Percentiles rank a stretch among this genome's conserved stretches.
Evolutionary conservation across 1,140 invertebrate species (phyloP).

Genomic region (Phthorimaea operculella): DNA sequence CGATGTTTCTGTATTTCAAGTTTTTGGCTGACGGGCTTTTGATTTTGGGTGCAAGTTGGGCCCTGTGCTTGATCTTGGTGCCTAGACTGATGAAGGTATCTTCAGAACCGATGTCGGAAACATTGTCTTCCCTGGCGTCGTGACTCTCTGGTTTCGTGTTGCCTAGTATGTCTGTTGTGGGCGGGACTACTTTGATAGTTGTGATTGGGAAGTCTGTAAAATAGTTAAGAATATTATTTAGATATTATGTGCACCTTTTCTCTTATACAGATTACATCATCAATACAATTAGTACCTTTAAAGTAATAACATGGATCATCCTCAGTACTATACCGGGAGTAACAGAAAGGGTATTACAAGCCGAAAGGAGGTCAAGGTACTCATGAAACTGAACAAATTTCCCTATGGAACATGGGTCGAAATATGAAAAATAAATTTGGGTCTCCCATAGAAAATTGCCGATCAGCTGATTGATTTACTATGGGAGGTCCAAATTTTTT

Average conservation of each 20-base stretch:
- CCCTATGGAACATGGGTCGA: no score
- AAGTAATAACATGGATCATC: no score
- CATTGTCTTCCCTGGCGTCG: conserved; percentile 32
- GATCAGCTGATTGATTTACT: no score
- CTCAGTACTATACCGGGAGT: no score
- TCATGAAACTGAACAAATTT: no score
- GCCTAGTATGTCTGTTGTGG: conserved; percentile 44
- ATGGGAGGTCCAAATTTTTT: no score
- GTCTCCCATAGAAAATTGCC: no score
- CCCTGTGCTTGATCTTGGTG: conserved; percentile 65
- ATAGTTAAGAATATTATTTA: neutral
- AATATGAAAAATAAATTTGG: no score
- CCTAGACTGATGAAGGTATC: conserved; percentile 65
- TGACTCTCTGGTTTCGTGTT: conserved; percentile 25
- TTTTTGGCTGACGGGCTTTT: conserved; percentile 35
- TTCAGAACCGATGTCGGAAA: conserved; percentile 62
- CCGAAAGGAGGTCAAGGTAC: no score
- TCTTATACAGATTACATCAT: no score
- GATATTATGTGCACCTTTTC: neutral
- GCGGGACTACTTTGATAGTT: conserved; percentile 42
- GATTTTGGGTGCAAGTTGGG: conserved; percentile 44
- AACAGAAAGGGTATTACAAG: no score
- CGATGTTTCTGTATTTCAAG: conserved; percentile 47
- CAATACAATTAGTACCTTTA: no score
- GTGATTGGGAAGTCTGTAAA: conserved; percentile 40